These are phyloP conservation scores for Meta bourneti DNA, from an alignment of 2,888 invertebrate species.

Conservation along the genomic window DNA sequence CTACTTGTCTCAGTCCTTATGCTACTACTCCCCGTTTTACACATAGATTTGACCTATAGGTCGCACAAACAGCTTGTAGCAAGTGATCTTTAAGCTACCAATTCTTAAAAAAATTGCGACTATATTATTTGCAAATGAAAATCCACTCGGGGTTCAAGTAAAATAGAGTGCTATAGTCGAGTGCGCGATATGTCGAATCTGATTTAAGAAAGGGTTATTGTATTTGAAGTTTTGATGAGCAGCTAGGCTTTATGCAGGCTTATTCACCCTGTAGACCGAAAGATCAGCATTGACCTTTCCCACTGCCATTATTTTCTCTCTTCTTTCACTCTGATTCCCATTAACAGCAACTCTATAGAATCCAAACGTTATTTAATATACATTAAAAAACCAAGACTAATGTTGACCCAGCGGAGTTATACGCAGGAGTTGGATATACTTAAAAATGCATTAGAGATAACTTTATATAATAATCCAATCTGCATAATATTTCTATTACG, in stretches of 20 bases:
- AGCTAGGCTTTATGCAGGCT: not conserved
- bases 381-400: not conserved
- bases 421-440: not conserved
- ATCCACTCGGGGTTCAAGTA: no score
- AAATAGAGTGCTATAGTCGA: no score
- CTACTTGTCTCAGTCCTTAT: no score
- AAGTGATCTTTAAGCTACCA: no score
- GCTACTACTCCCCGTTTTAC: no score
- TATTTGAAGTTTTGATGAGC: not conserved
- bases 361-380: not conserved
- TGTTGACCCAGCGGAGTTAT: not conserved
- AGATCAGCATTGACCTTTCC: not conserved
- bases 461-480: not conserved
- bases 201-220: not conserved
- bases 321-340: not conserved
- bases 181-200: not conserved
- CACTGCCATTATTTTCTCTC: not conserved
- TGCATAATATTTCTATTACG: slow-evolving; percentile 17
- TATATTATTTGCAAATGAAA: no score
- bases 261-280: not conserved
- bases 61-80: no score
- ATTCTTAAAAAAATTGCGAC: no score
- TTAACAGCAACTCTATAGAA: not conserved
- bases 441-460: not conserved
- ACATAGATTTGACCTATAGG: no score